Evolutionary conservation across 2,113 vertebrate species (phyloP), one percentile per base, ranked within the genome.

Genomic region (Lota lota): DNA sequence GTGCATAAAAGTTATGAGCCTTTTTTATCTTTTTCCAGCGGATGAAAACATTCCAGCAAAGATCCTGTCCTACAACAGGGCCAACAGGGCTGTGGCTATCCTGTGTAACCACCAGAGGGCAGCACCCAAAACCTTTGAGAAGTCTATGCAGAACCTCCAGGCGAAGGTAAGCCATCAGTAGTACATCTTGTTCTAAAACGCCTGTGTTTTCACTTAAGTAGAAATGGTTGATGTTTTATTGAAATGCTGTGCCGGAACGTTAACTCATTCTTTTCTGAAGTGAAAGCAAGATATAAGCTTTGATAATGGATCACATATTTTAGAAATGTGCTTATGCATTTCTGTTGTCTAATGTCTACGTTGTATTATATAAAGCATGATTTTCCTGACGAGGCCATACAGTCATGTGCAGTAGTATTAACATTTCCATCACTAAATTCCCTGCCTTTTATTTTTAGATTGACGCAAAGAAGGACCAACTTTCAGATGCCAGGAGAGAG

Each of bases 51-150:
- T 98, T 86, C 91, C 96, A 68, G 97, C 96, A 12, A 99, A 99
- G 92, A 97, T 99, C 88, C 89, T 99, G 24, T 99, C 97, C 79
- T 99, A 99, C 69, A 99, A 99, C 83, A 94, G 97, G 89, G 97
- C 97, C 87, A 99, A 99, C 91, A 90, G 97, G 88, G 97, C 97
- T 61, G 97, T 99, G 85, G 97, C 97, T 73, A 98, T 99, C 79
- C 90, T 99, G 80, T 99, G 97, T 90, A 99, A 99, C 94, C 97
- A 99, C 90, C 97, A 99, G 92, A 95, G 97, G 85, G 97, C 97
- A 67, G 95, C 96, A 21, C 97, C 97, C 5, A 99, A 99, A 91
- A 98, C 97, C 17, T 99, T 98, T 20, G 97, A 99, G 87, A 98
- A 99, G 87, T 99, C 97, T 51, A 99, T 99, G 97, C 93, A 96